Evolutionary conservation across 2,113 vertebrate genomes (phyloP).

Genomic region (Hirundichthys speculiger): DNA sequence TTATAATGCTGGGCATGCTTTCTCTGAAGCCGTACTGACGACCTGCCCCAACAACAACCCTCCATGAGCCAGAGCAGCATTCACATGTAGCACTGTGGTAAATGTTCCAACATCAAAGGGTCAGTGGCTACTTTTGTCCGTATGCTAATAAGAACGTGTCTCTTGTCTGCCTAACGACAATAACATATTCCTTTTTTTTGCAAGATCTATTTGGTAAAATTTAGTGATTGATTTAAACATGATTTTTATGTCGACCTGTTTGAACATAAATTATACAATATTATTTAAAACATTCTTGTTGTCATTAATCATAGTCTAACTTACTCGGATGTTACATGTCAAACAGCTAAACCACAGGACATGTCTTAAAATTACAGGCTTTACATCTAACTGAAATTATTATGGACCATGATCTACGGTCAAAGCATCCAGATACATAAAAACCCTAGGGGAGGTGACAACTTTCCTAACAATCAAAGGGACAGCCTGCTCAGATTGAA

Average conservation of each 20-base stretch:
- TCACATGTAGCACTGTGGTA: constrained; percentile 29
- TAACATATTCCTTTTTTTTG: too few relatives aligned
- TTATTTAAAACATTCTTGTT: too few relatives aligned
- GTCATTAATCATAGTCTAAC: constrained; percentile 1
- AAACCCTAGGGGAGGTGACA: too few relatives aligned
- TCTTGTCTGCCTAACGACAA: too few relatives aligned
- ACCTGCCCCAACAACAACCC: constrained; percentile 67
- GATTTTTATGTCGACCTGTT: too few relatives aligned
- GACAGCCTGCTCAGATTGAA: constrained; percentile 29
- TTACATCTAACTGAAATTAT: background rate
- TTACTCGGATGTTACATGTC: background rate
- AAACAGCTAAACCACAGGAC: background rate
- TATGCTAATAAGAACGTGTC: constrained; percentile 39
- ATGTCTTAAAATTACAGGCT: background rate
- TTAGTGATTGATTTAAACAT: too few relatives aligned
- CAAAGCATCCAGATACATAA: too few relatives aligned
- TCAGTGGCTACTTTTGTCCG: constrained; percentile 31
- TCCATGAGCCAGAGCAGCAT: constrained; percentile 28
- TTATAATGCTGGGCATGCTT: constrained; percentile 69
- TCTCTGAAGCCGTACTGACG: constrained; percentile 47
- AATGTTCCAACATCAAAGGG: constrained; percentile 48
- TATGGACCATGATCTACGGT: background rate
- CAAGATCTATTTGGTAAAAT: too few relatives aligned
- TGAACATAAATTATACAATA: background rate
- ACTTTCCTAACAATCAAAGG: background rate